phyloP scores from a whole-genome alignment of 2,797 vertebrate genomes.

The Pogoniulus pusillus region DNA sequence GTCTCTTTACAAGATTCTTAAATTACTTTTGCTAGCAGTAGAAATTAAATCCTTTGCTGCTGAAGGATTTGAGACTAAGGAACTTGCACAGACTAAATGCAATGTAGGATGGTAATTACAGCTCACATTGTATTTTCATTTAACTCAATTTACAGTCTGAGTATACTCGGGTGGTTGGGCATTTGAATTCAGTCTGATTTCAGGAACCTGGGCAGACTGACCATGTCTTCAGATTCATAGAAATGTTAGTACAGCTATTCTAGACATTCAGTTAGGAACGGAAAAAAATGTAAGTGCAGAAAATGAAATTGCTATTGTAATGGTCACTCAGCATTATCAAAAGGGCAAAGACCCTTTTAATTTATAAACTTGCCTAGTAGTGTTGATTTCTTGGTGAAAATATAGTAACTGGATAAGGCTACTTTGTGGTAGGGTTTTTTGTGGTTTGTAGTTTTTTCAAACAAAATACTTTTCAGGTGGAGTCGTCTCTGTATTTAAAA shows the following conservation, averaged over 20 bases:
- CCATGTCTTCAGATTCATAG: not conserved
- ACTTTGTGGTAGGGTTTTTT: no score
- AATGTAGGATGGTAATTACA: not conserved
- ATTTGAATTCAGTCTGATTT: conserved; percentile 14
- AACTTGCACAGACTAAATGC: not conserved
- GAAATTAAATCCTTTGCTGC: not conserved
- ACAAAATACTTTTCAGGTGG: not conserved
- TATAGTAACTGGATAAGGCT: not conserved
- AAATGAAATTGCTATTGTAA: not conserved
- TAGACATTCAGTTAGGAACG: not conserved
- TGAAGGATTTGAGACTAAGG: not conserved
- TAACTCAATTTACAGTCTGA: not conserved
- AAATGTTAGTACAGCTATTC: not conserved
- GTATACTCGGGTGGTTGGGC: not conserved
- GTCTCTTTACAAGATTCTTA: not conserved
- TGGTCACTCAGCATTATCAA: not conserved
- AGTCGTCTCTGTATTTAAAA: not conserved
- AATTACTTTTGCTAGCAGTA: not conserved
- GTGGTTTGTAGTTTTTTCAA: no score
- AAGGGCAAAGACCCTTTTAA: not conserved
- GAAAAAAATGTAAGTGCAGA: not conserved
- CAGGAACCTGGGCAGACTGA: not conserved
- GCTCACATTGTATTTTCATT: not conserved
- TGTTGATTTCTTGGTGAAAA: not conserved
- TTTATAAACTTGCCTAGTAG: not conserved